Percentiles rank a stretch among this genome's conserved stretches.
Evolutionary conservation across 2,113 vertebrate genomes (phyloP).

Genomic region (Scolopax mira): DNA sequence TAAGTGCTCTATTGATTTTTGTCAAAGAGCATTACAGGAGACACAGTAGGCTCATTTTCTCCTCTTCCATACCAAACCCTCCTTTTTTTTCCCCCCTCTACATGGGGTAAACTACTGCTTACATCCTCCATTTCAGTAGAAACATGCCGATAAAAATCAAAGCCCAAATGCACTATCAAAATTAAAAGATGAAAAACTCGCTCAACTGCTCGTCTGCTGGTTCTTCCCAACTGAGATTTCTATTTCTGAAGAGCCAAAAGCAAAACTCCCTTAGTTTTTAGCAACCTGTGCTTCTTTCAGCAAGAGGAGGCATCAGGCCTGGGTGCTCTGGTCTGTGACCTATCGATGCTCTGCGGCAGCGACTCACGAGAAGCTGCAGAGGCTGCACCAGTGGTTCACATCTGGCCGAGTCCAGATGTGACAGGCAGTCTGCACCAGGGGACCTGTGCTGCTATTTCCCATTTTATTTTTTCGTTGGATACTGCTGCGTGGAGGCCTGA

Average conservation of each 20-base stretch:
- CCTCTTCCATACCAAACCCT: not conserved
- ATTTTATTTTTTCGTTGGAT: not conserved
- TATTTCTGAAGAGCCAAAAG: not conserved
- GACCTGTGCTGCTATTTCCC: not conserved
- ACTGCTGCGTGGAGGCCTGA: not conserved
- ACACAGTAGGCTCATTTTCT: not conserved
- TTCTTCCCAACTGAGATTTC: not conserved
- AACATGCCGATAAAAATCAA: not conserved
- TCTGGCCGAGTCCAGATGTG: not conserved
- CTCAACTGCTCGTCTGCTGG: not conserved
- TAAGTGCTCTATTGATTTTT: not conserved
- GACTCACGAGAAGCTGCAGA: not conserved
- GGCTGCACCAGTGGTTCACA: not conserved
- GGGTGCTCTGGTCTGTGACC: not conserved
- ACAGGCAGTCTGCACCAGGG: not conserved
- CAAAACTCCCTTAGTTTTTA: not conserved
- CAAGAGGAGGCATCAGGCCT: not conserved
- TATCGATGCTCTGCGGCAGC: not conserved
- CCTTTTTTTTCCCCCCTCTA: too few relatives aligned
- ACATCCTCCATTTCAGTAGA: not conserved
- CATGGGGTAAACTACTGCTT: not conserved
- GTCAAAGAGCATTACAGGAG: not conserved
- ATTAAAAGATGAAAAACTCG: rapidly evolving
- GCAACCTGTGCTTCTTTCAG: not conserved
- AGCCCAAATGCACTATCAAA: not conserved